Evolutionary conservation across 2,797 vertebrate genomes (phyloP).

Genomic region (Propithecus perrieri): DNA sequence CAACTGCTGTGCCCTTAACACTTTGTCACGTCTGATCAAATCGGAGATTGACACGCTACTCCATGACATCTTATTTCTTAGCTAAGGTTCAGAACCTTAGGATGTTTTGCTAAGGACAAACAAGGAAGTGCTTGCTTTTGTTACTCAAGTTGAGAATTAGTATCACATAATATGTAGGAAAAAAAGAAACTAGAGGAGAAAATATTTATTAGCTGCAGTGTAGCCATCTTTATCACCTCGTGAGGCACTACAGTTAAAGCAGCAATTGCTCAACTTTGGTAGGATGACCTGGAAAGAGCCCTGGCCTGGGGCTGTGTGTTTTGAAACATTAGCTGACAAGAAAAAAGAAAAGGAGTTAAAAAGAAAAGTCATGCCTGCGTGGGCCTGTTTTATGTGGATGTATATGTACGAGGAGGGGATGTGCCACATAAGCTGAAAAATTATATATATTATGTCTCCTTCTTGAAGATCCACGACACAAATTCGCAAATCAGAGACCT

Average conservation of each 20-base stretch:
- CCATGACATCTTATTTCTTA: not conserved
- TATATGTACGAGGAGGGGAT: not conserved
- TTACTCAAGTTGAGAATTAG: not conserved
- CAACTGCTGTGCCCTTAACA: not conserved
- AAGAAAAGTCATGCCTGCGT: not conserved
- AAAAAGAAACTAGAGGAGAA: not conserved
- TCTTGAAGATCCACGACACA: not conserved
- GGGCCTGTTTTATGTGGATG: not conserved
- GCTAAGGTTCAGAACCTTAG: not conserved
- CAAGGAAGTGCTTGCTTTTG: not conserved
- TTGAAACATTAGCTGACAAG: not conserved
- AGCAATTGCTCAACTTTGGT: not conserved
- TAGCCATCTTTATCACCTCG: not conserved
- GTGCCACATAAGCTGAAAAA: not conserved
- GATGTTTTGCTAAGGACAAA: not conserved
- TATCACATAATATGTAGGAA: not conserved
- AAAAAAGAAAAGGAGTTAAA: not conserved
- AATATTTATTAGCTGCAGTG: not conserved
- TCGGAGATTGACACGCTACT: not conserved
- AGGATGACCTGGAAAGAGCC: not conserved
- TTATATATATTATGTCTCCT: not conserved
- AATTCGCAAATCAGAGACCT: conserved; percentile 24
- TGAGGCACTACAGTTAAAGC: not conserved
- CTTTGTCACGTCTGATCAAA: not conserved
- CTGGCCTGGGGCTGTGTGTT: not conserved